Conservation (phyloP, 2,888 invertebrate genomes). For the Xestia rhomboidea region DNA sequence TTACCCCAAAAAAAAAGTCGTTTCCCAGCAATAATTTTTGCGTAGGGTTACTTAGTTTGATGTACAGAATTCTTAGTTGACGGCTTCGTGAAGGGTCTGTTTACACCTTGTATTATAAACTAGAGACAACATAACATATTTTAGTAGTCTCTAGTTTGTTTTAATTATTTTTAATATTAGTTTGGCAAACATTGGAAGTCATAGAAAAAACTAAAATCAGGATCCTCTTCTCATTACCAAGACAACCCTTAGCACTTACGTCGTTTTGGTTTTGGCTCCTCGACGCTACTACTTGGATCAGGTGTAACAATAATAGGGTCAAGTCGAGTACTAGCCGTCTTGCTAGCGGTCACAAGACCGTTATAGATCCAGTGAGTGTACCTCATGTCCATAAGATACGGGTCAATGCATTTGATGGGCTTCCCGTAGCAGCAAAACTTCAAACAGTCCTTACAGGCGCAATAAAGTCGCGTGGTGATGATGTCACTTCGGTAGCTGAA, state of each 20-base stretch:
- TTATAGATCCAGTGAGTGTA: conserved; percentile 46
- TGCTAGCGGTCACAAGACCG: conserved; percentile 38
- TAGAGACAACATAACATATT: neutral
- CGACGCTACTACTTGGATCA: neutral
- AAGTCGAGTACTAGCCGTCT: conserved; percentile 7
- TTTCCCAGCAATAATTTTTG: too few relatives aligned
- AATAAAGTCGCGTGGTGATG: conserved; percentile 12
- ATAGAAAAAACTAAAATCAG: neutral
- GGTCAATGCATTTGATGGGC: conserved; percentile 48
- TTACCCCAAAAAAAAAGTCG: too few relatives aligned
- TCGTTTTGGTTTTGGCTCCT: conserved; percentile 18
- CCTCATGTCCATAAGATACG: conserved; percentile 49
- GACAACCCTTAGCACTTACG: neutral
- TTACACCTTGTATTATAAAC: too few relatives aligned
- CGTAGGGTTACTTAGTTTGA: too few relatives aligned
- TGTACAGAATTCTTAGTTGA: too few relatives aligned
- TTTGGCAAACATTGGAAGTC: neutral
- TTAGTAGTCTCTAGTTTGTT: neutral
- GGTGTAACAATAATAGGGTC: neutral
- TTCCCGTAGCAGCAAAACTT: conserved; percentile 44
- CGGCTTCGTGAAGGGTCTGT: too few relatives aligned
- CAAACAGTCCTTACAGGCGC: conserved; percentile 39
- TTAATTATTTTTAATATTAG: neutral
- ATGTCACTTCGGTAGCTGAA: conserved; percentile 34
- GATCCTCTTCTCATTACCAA: neutral